Conservation (phyloP, 1,140 invertebrate genomes). For the Dolichoris vasculosae region DNA sequence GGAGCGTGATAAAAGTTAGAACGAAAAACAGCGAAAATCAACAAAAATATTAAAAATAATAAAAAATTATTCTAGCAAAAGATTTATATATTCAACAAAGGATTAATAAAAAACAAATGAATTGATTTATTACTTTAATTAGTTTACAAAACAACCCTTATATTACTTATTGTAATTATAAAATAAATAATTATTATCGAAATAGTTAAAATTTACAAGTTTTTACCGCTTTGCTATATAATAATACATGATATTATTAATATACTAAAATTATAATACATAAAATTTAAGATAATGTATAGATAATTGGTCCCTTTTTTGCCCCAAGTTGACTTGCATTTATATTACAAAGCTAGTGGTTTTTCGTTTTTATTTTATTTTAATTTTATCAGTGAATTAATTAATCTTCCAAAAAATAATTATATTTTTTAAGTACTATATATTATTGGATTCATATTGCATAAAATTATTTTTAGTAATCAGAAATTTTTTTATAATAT, state of each 20-base stretch:
- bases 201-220: constrained; percentile 73
- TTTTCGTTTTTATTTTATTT: constrained; percentile 3
- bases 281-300: constrained; percentile 66
- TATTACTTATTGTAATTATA: constrained; percentile 72
- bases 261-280: constrained; percentile 69
- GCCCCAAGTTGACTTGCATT: neutral
- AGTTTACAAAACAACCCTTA: constrained; percentile 67
- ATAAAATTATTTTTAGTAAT: too few relatives aligned
- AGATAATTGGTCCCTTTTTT: constrained; percentile 70
- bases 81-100: constrained; percentile 43
- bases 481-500: too few relatives aligned
- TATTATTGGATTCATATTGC: neutral
- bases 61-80: constrained; percentile 50
- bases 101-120: constrained; percentile 48
- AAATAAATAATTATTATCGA: constrained; percentile 71
- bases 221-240: constrained; percentile 74
- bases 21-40: constrained; percentile 41
- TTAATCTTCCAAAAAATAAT: neutral
- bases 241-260: constrained; percentile 72
- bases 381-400: neutral
- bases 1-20: neutral
- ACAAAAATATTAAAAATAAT: constrained; percentile 36
- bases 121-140: constrained; percentile 64
- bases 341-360: neutral
- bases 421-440: neutral